These are phyloP conservation scores for Sitta carolinensis DNA, from an alignment of 2,797 vertebrate genomes.

Conservation along the genomic window DNA sequence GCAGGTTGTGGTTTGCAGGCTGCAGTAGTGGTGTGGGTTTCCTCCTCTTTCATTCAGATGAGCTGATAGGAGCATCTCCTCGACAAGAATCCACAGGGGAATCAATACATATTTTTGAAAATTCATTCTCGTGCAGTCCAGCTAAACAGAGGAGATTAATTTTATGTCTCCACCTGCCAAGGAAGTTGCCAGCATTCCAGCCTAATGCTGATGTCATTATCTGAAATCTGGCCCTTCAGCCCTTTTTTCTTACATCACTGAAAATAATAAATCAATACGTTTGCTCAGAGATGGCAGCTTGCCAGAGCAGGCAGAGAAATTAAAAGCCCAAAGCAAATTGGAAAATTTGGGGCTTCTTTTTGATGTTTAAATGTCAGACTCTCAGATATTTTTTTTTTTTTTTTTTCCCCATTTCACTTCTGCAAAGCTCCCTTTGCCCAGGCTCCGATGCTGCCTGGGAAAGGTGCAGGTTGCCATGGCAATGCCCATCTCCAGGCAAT, in stretches of 20 bases:
- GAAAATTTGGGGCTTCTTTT: neutral
- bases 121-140: neutral
- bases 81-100: neutral
- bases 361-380: neutral
- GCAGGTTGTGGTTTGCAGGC: neutral
- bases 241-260: neutral
- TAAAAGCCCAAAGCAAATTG: neutral
- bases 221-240: neutral
- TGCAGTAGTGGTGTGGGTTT: neutral
- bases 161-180: constrained; percentile 3
- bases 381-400: neutral
- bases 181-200: neutral
- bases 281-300: neutral
- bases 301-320: constrained; percentile 12
- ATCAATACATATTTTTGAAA: constrained; percentile 26
- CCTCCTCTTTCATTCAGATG: neutral
- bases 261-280: neutral
- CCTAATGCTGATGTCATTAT: neutral
- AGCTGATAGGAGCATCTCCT: constrained; percentile 30
- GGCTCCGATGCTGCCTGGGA: neutral
- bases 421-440: neutral
- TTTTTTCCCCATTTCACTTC: neutral
- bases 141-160: constrained; percentile 14
- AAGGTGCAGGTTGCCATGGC: constrained; percentile 51
- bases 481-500: constrained; percentile 50